These are phyloP conservation scores for Melanotus villosus DNA, from an alignment of 2,888 invertebrate genomes.

Conservation along the genomic window DNA sequence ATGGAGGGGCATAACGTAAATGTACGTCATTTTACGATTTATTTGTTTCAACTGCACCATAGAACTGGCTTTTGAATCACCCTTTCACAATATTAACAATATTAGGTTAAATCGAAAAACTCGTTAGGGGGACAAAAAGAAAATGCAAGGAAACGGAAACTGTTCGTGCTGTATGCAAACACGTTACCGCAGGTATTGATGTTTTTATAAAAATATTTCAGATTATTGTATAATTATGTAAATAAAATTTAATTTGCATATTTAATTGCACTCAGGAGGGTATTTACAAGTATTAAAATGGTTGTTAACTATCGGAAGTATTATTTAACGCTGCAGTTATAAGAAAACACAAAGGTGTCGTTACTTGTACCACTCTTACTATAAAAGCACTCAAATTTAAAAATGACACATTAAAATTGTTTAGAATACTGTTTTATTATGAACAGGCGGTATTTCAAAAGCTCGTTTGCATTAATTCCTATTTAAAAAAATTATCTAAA, in stretches of 20 bases:
- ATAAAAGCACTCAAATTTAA: too few relatives aligned
- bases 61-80: not conserved
- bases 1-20: conserved; percentile 66
- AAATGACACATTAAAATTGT: too few relatives aligned
- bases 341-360: too few relatives aligned
- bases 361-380: too few relatives aligned
- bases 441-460: too few relatives aligned
- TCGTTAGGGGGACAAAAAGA: conserved; percentile 5
- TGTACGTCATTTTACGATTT: conserved; percentile 65
- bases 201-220: not conserved
- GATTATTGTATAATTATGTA: conserved; percentile 15
- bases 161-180: conserved; percentile 22
- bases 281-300: not conserved
- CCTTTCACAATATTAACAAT: not conserved
- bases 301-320: not conserved
- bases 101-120: not conserved
- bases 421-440: too few relatives aligned
- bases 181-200: conserved; percentile 8
- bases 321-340: not conserved
- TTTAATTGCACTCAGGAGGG: conserved; percentile 11
- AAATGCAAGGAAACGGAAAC: conserved; percentile 11
- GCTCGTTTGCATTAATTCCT: too few relatives aligned
- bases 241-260: conserved; percentile 25
- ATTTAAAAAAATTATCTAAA: too few relatives aligned
- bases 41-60: conserved; percentile 40